phyloP scores from a whole-genome alignment of 2,888 invertebrate genomes.

The Craniophora ligustri region DNA sequence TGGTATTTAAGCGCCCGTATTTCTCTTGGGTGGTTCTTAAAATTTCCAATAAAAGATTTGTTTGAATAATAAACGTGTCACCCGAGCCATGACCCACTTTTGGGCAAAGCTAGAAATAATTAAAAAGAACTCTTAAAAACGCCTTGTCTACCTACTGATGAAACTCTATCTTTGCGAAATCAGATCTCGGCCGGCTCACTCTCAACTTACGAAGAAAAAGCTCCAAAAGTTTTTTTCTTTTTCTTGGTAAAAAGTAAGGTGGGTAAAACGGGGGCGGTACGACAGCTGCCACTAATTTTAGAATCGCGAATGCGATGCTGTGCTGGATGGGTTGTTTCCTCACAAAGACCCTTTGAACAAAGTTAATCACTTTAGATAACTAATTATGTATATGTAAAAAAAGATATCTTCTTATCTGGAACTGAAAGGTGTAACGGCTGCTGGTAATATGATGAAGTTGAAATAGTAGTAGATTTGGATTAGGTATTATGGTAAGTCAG shows the following conservation, averaged over 20 bases:
- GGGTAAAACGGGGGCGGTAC: constrained; percentile 69
- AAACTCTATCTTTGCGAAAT: constrained; percentile 85
- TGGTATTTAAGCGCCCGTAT: constrained; percentile 16
- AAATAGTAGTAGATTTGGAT: too few relatives aligned
- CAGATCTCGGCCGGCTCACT: constrained; percentile 74
- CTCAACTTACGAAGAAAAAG: constrained; percentile 67
- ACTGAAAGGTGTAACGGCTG: constrained; percentile 24
- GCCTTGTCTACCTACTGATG: constrained; percentile 74
- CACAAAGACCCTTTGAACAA: constrained; percentile 58
- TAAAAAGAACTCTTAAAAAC: constrained; percentile 84
- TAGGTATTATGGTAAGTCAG: too few relatives aligned
- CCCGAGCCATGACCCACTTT: constrained; percentile 71
- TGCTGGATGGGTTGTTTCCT: constrained; percentile 53
- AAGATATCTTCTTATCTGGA: constrained; percentile 40
- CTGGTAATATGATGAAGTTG: constrained; percentile 1
- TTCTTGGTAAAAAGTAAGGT: constrained; percentile 75
- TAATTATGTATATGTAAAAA: constrained; percentile 49
- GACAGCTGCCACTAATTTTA: constrained; percentile 78
- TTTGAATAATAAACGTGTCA: constrained; percentile 62
- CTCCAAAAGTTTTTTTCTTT: constrained; percentile 63
- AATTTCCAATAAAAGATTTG: constrained; percentile 53
- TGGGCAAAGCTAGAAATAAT: constrained; percentile 73
- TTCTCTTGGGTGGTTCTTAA: constrained; percentile 47
- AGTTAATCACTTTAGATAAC: constrained; percentile 59
- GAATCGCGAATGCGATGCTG: constrained; percentile 68